Percentiles rank a stretch among this genome's conserved stretches.
Evolutionary conservation across 1,140 invertebrate species (phyloP).

Genomic region (Neuroterus valhalla): DNA sequence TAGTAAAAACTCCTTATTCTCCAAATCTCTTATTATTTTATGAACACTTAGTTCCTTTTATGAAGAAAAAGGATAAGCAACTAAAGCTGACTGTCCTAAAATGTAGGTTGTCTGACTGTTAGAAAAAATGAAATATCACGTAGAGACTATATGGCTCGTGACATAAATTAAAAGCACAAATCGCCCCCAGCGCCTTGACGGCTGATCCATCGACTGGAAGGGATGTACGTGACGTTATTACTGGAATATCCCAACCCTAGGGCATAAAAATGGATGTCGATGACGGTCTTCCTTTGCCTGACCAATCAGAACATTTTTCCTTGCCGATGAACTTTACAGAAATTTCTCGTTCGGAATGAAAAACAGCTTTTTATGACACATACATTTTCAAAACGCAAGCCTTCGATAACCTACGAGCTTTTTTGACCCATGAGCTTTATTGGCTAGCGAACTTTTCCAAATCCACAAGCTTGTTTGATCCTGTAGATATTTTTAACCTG

Average conservation of each 20-base stretch:
- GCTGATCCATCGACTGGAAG: constrained; percentile 64
- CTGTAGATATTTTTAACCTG: no score
- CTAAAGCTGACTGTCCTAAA: not conserved
- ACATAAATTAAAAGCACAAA: constrained; percentile 72
- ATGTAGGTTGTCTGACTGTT: constrained; percentile 40
- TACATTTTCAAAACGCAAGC: no score
- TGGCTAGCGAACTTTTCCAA: no score
- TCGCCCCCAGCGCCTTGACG: constrained; percentile 58
- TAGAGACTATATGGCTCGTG: constrained; percentile 54
- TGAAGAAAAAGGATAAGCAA: constrained; percentile 26
- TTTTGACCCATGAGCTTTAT: no score
- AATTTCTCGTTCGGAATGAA: not conserved
- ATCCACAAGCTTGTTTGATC: no score
- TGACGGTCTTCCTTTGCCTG: not conserved
- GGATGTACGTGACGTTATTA: constrained; percentile 70
- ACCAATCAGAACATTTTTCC: constrained; percentile 18
- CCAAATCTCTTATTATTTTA: no score
- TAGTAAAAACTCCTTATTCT: no score
- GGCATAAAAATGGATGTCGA: constrained; percentile 45
- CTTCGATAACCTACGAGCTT: no score
- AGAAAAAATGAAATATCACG: constrained; percentile 50
- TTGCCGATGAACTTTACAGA: constrained; percentile 3
- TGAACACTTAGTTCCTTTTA: no score
- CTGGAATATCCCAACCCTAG: constrained; percentile 54
- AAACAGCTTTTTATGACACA: constrained; percentile 23